These are phyloP conservation scores for Lutjanus campechanus DNA, from an alignment of 2,797 vertebrate species.

Conservation along the genomic window DNA sequence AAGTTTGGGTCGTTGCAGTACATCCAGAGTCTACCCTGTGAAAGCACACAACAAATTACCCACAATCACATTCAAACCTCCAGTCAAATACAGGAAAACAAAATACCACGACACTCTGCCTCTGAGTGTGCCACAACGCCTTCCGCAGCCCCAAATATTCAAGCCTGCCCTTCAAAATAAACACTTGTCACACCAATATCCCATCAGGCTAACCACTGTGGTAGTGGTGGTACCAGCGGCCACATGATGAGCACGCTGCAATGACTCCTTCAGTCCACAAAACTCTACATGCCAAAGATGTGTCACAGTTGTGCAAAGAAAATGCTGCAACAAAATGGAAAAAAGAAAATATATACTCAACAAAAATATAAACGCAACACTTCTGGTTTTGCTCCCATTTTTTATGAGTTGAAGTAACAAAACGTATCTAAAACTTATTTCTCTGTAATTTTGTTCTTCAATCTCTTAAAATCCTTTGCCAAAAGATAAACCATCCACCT, in stretches of 20 bases:
- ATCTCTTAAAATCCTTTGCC: no score
- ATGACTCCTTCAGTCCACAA: slow-evolving; percentile 3
- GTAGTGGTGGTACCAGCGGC: not conserved
- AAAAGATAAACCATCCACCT: no score
- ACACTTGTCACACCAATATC: slow-evolving; percentile 37
- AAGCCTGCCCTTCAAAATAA: slow-evolving; percentile 40
- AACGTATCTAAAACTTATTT: no score
- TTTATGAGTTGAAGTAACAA: no score
- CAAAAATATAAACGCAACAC: no score
- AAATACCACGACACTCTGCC: slow-evolving; percentile 3
- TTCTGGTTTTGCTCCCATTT: no score
- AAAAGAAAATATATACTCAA: not conserved
- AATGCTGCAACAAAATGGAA: not conserved
- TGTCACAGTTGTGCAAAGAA: slow-evolving; percentile 1
- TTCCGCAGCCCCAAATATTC: slow-evolving; percentile 26
- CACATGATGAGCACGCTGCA: slow-evolving; percentile 20
- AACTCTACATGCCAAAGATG: slow-evolving; percentile 6
- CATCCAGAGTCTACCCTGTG: slow-evolving; percentile 34
- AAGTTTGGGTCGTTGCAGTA: slow-evolving; percentile 22
- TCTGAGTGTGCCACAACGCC: slow-evolving; percentile 15
- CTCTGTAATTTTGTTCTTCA: no score
- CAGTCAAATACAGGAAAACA: slow-evolving; percentile 38
- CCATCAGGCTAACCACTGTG: slow-evolving; percentile 34
- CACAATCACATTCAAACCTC: slow-evolving; percentile 38
- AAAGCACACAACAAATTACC: slow-evolving; percentile 30